Evolutionary conservation across 2,888 invertebrate species (phyloP).

Genomic region (Amblyteles armatorius): DNA sequence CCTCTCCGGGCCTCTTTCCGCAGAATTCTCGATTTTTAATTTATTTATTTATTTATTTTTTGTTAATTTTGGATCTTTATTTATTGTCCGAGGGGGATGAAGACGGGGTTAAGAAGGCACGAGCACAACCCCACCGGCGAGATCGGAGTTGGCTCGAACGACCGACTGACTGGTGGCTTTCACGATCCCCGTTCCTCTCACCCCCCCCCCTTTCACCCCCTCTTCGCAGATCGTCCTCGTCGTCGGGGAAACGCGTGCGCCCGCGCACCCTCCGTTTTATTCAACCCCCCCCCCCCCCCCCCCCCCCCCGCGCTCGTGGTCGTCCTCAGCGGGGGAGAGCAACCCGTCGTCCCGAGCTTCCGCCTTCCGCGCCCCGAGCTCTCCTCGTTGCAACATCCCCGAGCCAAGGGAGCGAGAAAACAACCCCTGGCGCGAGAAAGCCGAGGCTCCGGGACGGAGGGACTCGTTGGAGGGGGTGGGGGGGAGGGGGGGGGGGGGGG

Average conservation of each 20-base stretch:
- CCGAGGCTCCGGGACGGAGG: slow-evolving; percentile 33
- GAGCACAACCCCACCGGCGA: slow-evolving; percentile 49
- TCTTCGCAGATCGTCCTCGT: slow-evolving; percentile 35
- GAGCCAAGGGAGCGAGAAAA: slow-evolving; percentile 44
- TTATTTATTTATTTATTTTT: neutral
- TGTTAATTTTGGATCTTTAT: neutral
- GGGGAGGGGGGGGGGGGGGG: neutral
- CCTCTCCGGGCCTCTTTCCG: too few species aligned
- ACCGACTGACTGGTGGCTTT: slow-evolving; percentile 64
- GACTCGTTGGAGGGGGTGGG: neutral
- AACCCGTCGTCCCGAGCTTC: slow-evolving; percentile 65
- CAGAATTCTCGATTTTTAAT: neutral
- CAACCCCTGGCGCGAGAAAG: slow-evolving; percentile 54
- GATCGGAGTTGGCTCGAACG: slow-evolving; percentile 61
- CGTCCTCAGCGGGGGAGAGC: too few species aligned
- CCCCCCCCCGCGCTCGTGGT: slow-evolving; percentile 65
- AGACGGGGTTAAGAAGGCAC: slow-evolving; percentile 14
- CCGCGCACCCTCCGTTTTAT: slow-evolving; percentile 67
- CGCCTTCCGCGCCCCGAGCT: slow-evolving; percentile 57
- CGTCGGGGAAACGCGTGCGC: slow-evolving; percentile 60
- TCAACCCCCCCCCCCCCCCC: slow-evolving; percentile 45
- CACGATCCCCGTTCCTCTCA: slow-evolving; percentile 62
- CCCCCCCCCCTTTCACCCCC: slow-evolving; percentile 53
- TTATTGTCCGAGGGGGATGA: neutral
- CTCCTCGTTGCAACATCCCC: slow-evolving; percentile 51